Conservation (phyloP, 1,140 invertebrate species). For the Thaumetopoea pityocampa region DNA sequence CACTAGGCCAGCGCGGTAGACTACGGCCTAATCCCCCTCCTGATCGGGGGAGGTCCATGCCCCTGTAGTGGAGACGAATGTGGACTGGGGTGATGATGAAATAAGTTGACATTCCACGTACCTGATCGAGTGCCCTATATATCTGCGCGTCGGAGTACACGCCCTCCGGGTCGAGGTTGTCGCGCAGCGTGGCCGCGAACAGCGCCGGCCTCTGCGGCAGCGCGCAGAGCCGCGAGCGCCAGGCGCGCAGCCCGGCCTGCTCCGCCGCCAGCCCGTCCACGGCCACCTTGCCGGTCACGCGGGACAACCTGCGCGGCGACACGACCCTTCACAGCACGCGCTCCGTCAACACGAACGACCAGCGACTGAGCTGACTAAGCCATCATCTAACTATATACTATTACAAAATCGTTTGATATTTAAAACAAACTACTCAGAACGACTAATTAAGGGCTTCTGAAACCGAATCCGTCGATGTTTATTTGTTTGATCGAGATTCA, state of each 20-base stretch:
- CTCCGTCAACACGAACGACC: no score
- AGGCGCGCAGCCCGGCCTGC: slow-evolving; percentile 77
- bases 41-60: no score
- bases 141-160: slow-evolving; percentile 78
- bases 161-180: slow-evolving; percentile 83
- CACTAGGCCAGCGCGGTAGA: no score
- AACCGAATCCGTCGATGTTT: no score
- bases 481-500: no score
- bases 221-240: slow-evolving; percentile 80
- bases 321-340: neutral
- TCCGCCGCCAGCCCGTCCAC: slow-evolving; percentile 79
- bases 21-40: no score
- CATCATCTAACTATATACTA: no score
- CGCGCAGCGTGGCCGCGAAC: slow-evolving; percentile 80
- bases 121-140: slow-evolving; percentile 85
- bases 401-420: no score
- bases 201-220: slow-evolving; percentile 85
- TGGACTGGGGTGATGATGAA: neutral
- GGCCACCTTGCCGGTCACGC: slow-evolving; percentile 62
- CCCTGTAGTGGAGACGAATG: no score
- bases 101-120: slow-evolving; percentile 28
- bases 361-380: no score
- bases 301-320: slow-evolving; percentile 52
- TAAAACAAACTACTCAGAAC: no score
- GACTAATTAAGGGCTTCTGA: no score